Evolutionary conservation across 1,140 invertebrate genomes (phyloP).

Genomic region (Drosophila biarmipes): DNA sequence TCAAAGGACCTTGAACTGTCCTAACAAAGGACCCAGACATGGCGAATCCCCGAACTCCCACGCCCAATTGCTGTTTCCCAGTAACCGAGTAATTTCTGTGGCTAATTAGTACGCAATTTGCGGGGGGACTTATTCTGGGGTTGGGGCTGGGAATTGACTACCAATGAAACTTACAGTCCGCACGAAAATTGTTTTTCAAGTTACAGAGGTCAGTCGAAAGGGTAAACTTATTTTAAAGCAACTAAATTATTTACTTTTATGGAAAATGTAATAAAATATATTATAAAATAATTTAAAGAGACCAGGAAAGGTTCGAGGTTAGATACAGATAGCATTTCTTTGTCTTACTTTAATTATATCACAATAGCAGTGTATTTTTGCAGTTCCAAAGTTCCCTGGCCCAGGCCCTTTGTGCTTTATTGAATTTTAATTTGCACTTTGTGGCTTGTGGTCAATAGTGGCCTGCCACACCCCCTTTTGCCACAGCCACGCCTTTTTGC

Average conservation of each 20-base stretch:
- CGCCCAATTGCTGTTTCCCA: constrained; percentile 57
- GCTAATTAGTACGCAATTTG: constrained; percentile 64
- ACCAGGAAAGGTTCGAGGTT: too few species aligned
- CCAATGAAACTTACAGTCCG: constrained; percentile 21
- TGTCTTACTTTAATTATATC: not conserved
- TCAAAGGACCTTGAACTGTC: constrained; percentile 58
- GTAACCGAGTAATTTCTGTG: constrained; percentile 39
- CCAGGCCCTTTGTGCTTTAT: constrained; percentile 44
- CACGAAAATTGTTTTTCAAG: constrained; percentile 37
- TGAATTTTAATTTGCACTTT: constrained; percentile 72
- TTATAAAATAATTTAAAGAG: too few species aligned
- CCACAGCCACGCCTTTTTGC: constrained; percentile 20
- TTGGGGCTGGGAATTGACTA: constrained; percentile 15
- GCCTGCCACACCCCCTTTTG: constrained; percentile 22
- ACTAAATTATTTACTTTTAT: not conserved
- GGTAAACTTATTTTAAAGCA: not conserved
- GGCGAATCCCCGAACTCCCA: constrained; percentile 12
- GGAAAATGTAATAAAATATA: too few species aligned
- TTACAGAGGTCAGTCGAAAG: not conserved
- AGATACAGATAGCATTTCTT: not conserved
- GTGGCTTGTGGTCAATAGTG: constrained; percentile 46
- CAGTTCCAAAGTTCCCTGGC: constrained; percentile 14
- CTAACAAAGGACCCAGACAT: constrained; percentile 20
- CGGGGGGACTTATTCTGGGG: constrained; percentile 1
- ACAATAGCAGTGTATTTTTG: constrained; percentile 5